Evolutionary conservation across 2,888 invertebrate genomes (phyloP), one percentile per base, ranked within the genome.

Genomic region (Drosophila mayaguana): DNA sequence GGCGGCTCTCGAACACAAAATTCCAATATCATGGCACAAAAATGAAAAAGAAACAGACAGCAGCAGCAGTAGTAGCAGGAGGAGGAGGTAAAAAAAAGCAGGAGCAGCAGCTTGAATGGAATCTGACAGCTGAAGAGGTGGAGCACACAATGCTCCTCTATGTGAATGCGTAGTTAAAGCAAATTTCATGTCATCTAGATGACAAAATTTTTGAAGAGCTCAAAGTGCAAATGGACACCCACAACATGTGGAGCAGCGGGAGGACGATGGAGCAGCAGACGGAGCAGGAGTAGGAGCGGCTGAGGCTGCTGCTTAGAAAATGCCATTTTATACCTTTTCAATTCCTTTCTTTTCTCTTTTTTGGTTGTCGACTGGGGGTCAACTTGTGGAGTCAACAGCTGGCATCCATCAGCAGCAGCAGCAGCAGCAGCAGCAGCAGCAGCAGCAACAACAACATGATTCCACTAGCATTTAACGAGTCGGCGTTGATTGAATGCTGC

Each of bases 1-100:
- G 75, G 84, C 73, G 78, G 70, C 82, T 81, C 87, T 83, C 72
- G 53, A 76, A 65, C 64, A 84, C 79, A 78, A 82, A 84, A 88
- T 88, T 85, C 83, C 85, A 88, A 84, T 84, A 82, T 82, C 86
- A 82, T 82, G 65, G 63, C 70, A 56, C 53, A 53, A 75, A 71
- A 63, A 72, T 51, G 51, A 36, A 46, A 54, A 18, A 36, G 11
- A 36, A 34, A 42, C 34, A 34, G 18, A 34, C 50, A 50, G 50
- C 16, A 20, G 51, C 14, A 32, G 32, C 3, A 25, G 25, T 5
- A 48, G 48, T 0, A 7, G 45, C 16, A 16, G 16, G 16, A 32
- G 32, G 11, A 3, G 32, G 12, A 25, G 22, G 14, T 3, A 1
- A 3, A 2, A 18, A 18, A 18, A 18, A 42, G n/a, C 43, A 43